A percentile compares a stretch with the other conserved stretches of the same genome.
Evolutionary conservation across 2,888 invertebrate genomes (phyloP).

Genomic region (Allacma fusca): DNA sequence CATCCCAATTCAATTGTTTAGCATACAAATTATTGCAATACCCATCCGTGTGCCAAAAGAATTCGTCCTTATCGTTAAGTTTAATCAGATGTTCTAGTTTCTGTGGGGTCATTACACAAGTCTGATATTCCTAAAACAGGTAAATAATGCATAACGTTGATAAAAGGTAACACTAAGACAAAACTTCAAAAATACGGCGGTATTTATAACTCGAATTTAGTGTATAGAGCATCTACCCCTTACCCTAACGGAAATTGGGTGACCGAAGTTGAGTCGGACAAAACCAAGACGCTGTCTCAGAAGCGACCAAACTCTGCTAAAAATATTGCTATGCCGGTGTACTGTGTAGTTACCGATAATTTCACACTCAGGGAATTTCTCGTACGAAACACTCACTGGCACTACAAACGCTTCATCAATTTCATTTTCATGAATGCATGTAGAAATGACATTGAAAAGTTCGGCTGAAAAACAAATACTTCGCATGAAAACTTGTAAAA

Average conservation of each 20-base stretch:
- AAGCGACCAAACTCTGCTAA: conserved; percentile 13
- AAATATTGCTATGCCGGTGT: not conserved
- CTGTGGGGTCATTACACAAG: conserved; percentile 13
- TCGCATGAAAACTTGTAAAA: not conserved
- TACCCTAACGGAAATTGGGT: conserved; percentile 38
- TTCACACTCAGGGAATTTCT: conserved; percentile 26
- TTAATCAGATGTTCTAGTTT: not conserved
- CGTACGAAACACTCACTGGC: conserved; percentile 32
- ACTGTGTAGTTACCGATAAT: not conserved
- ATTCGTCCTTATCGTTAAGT: not conserved
- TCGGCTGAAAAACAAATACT: conserved; percentile 1
- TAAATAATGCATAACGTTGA: too few species aligned
- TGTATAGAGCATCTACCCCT: too few species aligned
- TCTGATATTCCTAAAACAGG: conserved; percentile 29
- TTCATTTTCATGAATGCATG: not conserved
- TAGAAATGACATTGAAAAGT: conserved; percentile 11
- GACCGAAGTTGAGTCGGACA: conserved; percentile 31
- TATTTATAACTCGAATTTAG: too few species aligned
- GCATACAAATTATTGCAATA: not conserved
- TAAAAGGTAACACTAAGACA: too few species aligned
- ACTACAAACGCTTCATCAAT: conserved; percentile 28
- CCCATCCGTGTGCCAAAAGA: conserved; percentile 30
- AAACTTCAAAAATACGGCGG: too few species aligned
- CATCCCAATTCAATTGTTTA: conserved; percentile 24
- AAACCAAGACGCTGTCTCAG: not conserved